Conservation (phyloP, 2,797 vertebrate genomes). For the Adelosebastes latens region DNA sequence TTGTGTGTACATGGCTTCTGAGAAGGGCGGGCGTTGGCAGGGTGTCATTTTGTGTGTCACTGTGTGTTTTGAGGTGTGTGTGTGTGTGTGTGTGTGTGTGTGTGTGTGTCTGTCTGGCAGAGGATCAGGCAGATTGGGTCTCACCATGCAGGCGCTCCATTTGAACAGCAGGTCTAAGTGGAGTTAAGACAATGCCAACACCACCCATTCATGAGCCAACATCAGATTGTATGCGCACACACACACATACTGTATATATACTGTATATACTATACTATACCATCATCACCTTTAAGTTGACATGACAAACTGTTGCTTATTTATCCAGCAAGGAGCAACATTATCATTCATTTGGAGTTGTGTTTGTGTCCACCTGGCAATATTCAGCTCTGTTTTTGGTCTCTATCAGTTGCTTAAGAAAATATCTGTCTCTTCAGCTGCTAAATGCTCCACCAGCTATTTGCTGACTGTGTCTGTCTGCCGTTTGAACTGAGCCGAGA, state of each 20-base stretch:
- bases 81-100: slow-evolving; percentile 1
- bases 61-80: not conserved
- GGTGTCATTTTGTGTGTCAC: not conserved
- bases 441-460: not conserved
- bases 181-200: slow-evolving; percentile 3
- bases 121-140: slow-evolving; percentile 13
- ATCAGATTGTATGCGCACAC: not conserved
- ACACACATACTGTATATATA: not conserved
- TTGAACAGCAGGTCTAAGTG: slow-evolving; percentile 17
- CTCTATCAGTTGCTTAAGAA: not conserved
- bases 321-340: not conserved
- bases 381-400: not conserved
- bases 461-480: not conserved
- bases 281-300: not conserved
- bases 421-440: not conserved
- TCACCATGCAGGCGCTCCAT: slow-evolving; percentile 18
- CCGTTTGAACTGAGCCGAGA: not conserved
- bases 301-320: not conserved
- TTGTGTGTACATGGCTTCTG: not conserved
- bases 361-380: not conserved
- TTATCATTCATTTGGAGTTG: not conserved
- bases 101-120: slow-evolving; percentile 29
- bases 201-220: not conserved
- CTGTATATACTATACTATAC: no score
- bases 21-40: not conserved